phyloP scores from a whole-genome alignment of 2,113 vertebrate genomes.

The Brachirus orientalis region DNA sequence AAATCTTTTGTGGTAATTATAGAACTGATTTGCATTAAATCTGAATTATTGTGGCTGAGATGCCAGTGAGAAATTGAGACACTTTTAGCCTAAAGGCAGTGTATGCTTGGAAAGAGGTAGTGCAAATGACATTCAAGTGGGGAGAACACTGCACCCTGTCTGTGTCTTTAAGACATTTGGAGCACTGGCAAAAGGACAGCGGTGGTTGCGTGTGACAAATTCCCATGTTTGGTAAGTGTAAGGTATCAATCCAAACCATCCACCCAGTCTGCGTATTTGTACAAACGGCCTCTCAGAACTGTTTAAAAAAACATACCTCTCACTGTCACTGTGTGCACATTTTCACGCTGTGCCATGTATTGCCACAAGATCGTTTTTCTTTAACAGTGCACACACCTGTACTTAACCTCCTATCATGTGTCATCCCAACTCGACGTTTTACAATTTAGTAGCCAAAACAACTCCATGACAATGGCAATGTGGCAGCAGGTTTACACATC shows the following conservation, averaged over 20 bases:
- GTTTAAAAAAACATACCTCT: background rate
- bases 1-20: background rate
- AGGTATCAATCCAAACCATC: no score
- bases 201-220: no score
- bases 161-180: no score
- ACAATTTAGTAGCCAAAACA: background rate
- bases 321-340: background rate
- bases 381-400: background rate
- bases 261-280: background rate
- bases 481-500: background rate
- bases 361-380: background rate
- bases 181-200: no score
- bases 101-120: no score
- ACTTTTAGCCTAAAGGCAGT: constrained; percentile 1
- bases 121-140: no score
- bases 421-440: background rate
- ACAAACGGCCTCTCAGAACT: background rate
- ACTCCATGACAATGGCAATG: background rate
- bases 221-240: no score
- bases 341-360: background rate
- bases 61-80: background rate
- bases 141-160: no score
- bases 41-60: background rate
- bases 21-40: background rate
- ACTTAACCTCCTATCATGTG: background rate